Evolutionary conservation across 2,888 invertebrate species (phyloP), one percentile per base, ranked within the genome.

Genomic region (Eubasilissa splendida): DNA sequence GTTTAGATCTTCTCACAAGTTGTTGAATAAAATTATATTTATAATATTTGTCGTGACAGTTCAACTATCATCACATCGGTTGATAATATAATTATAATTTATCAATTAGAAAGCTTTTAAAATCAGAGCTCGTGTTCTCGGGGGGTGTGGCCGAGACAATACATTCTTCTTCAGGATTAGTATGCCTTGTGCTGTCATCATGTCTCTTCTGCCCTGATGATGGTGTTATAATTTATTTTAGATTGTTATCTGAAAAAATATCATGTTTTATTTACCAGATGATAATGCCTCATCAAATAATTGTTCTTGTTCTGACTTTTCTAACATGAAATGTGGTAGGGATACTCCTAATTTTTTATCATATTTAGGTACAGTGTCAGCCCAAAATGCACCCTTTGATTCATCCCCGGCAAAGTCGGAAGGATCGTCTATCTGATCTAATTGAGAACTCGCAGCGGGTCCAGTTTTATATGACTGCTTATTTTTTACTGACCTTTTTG

Each of bases 271-370:
- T 76, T 65, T 70, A 54, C 75, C 80, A 7, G 75, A 31, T 71
- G 82, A 74, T 9, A 83, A 12, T 53, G 65, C 33, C 87, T 91
- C 92, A 86, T 94, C 94, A 86, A 94, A 94, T 81, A 92, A 91
- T 85, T 89, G 89, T 88, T 95, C 95, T 84, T 93, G 92, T 83
- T 93, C 93, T 60, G 94, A 93, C 86, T 91, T 92, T 80, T 92
- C 90, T 78, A 94, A 86, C 94, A 95, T 94, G 85, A 92, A 95
- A 85, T 91, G 92, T 1, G 95, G 94, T 83, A 95, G 87, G 56
- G 92, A 91, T 14, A 93, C 90, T 31, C 93, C 93, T 76, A 93
- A 89, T 31, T 90, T 86, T 83, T 93, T 92, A 85, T 94, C 94
- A 85, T 92, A 94, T 58, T 91, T 89, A 1, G 93, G 92, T 85